Conservation (phyloP, 2,888 invertebrate species). For the Tipula unca region DNA sequence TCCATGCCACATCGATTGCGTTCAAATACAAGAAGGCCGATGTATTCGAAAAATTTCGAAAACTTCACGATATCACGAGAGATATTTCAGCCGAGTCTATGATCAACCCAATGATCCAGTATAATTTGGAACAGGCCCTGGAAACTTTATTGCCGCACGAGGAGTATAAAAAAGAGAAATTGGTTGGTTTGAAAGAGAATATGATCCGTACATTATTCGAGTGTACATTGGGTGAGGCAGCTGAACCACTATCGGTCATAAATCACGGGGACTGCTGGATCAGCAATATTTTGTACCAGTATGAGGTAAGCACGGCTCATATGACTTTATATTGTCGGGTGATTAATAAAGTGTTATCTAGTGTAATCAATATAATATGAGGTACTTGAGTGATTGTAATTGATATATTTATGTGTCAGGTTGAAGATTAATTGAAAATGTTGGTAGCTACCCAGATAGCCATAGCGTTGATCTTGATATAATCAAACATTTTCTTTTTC, state of each 20-base stretch:
- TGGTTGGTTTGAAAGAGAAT: background rate
- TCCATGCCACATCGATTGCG: constrained; percentile 25
- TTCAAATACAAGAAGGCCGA: constrained; percentile 22
- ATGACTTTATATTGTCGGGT: background rate
- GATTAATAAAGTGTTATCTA: background rate
- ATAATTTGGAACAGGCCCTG: constrained; percentile 19
- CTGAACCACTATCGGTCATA: constrained; percentile 24
- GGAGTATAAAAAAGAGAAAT: constrained; percentile 20
- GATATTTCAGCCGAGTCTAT: background rate
- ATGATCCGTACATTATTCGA: background rate
- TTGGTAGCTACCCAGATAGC: background rate
- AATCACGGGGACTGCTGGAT: constrained; percentile 25
- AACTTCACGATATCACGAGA: background rate
- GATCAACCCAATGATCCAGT: background rate
- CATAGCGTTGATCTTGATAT: too few relatives aligned
- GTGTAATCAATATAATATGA: background rate
- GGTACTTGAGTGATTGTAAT: background rate
- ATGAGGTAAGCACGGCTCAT: constrained; percentile 20
- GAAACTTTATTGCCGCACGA: constrained; percentile 21
- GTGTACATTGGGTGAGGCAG: background rate
- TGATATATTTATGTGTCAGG: background rate
- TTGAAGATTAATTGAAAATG: background rate
- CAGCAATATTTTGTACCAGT: constrained; percentile 23
- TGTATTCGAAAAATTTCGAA: constrained; percentile 22
- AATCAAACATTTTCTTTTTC: background rate